phyloP scores from a whole-genome alignment of 2,888 invertebrate genomes.

The Eledone cirrhosa region DNA sequence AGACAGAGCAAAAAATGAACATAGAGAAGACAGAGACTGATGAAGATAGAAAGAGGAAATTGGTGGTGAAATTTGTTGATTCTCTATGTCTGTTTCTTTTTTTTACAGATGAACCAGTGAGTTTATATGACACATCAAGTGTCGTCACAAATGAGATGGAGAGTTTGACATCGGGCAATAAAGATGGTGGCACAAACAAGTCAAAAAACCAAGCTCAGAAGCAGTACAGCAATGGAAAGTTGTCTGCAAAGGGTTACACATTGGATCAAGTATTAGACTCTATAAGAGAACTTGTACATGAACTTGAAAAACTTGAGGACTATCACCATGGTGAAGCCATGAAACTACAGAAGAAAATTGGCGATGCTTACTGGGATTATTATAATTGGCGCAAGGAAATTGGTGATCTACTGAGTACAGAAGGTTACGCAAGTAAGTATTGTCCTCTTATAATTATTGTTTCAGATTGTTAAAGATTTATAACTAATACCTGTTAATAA shows the following conservation, averaged over 20 bases:
- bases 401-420: conserved; percentile 49
- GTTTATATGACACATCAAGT: conserved; percentile 48
- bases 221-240: conserved; percentile 28
- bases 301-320: conserved; percentile 52
- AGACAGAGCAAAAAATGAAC: no score
- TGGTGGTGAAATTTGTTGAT: no score
- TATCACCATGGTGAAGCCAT: conserved; percentile 57
- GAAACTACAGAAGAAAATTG: conserved; percentile 55
- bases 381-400: conserved; percentile 45
- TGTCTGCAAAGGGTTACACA: conserved; percentile 41
- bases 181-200: not conserved
- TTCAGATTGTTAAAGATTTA: not conserved
- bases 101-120: conserved; percentile 55
- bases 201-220: not conserved
- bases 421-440: conserved; percentile 53
- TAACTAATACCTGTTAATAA: not conserved
- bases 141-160: conserved; percentile 37
- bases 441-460: not conserved
- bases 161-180: conserved; percentile 25
- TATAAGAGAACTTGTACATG: conserved; percentile 46
- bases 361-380: conserved; percentile 59
- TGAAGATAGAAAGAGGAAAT: no score
- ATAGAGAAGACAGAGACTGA: no score
- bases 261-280: conserved; percentile 51
- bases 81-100: not conserved